Evolutionary conservation across 2,888 invertebrate species (phyloP).

Genomic region (Agonopterix subpropinquella): DNA sequence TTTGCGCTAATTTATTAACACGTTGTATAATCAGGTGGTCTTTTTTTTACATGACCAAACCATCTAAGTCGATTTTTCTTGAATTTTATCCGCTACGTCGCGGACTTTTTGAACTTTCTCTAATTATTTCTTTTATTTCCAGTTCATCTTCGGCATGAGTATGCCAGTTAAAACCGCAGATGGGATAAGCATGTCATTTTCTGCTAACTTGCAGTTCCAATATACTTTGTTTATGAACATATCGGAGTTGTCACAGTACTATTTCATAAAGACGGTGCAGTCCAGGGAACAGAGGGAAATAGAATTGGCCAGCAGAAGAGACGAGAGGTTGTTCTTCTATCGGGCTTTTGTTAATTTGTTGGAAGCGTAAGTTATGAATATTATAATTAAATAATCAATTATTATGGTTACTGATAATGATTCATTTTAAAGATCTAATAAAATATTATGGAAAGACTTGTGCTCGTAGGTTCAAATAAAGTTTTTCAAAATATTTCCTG

Average conservation of each 20-base stretch:
- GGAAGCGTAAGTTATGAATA: constrained; percentile 34
- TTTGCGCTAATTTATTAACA: too few species aligned
- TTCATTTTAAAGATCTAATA: too few species aligned
- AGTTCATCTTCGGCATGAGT: constrained; percentile 77
- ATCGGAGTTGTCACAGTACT: constrained; percentile 64
- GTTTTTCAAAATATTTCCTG: too few species aligned
- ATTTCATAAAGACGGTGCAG: constrained; percentile 49
- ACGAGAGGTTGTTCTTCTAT: constrained; percentile 57
- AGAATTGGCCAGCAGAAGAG: constrained; percentile 34
- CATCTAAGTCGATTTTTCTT: too few species aligned
- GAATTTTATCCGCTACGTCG: too few species aligned
- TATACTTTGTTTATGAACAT: constrained; percentile 73
- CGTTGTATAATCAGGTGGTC: too few species aligned
- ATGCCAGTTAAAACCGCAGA: constrained; percentile 74
- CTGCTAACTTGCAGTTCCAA: constrained; percentile 80
- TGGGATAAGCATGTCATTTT: constrained; percentile 69
- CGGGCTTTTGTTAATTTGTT: constrained; percentile 47
- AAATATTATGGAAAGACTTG: too few species aligned
- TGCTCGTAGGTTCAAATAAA: too few species aligned
- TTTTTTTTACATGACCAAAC: too few species aligned
- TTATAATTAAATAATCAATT: too few species aligned
- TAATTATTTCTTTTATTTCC: constrained; percentile 17
- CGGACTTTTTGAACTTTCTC: neutral
- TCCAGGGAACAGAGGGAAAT: constrained; percentile 38
- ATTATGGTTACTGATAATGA: too few species aligned